These are phyloP conservation scores for Ochotona curzoniae DNA, from an alignment of 2,113 vertebrate genomes.

Conservation along the genomic window DNA sequence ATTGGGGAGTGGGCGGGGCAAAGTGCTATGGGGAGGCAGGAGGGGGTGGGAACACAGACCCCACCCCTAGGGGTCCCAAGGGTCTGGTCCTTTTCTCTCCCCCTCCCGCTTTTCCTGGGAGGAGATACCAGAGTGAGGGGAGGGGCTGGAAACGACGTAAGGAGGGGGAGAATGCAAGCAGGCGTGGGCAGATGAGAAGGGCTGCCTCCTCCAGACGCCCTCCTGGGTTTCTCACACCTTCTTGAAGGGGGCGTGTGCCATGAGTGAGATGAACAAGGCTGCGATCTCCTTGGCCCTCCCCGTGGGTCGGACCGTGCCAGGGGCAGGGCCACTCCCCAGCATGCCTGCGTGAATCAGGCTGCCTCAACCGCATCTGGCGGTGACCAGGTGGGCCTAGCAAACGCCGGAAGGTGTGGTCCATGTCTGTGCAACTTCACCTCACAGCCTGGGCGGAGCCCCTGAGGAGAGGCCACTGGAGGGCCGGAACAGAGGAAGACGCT, in stretches of 20 bases:
- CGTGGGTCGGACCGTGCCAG: not conserved
- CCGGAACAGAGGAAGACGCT: not conserved
- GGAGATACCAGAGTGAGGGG: not conserved
- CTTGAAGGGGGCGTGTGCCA: not conserved
- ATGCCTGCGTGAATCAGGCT: not conserved
- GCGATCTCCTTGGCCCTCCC: not conserved
- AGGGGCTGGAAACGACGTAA: not conserved
- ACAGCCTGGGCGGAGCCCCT: not conserved
- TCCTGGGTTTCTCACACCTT: not conserved
- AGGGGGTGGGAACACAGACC: not conserved
- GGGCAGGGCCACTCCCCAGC: not conserved
- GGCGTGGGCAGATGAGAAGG: not conserved
- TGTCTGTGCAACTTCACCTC: not conserved
- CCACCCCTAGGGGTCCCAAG: not conserved
- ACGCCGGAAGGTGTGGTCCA: too few species aligned
- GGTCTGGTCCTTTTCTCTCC: not conserved
- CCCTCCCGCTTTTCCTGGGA: slow-evolving; percentile 4
- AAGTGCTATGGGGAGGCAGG: not conserved
- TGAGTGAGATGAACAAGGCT: not conserved
- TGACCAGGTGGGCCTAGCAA: not conserved
- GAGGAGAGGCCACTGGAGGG: not conserved
- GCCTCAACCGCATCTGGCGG: slow-evolving; percentile 20
- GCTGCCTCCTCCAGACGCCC: not conserved
- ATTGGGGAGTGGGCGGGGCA: not conserved
- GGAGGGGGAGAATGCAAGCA: not conserved